phyloP scores from a whole-genome alignment of 2,888 invertebrate species.

The Cerceris rybyensis region DNA sequence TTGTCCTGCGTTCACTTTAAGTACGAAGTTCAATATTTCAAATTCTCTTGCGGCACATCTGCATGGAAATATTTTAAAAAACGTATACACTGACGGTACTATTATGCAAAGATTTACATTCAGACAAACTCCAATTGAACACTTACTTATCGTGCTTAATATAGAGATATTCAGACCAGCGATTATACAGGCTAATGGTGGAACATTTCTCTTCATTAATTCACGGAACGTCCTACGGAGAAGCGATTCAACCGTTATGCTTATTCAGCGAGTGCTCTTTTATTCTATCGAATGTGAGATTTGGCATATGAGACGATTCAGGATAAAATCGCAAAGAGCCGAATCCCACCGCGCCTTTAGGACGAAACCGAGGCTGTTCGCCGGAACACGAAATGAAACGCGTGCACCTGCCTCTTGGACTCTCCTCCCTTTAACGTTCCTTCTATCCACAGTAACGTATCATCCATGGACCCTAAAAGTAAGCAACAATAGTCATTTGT shows the following conservation, averaged over 20 bases:
- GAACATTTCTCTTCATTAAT: slow-evolving; percentile 14
- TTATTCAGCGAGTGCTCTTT: slow-evolving; percentile 13
- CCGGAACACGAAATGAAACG: slow-evolving; percentile 78
- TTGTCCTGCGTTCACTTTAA: no score
- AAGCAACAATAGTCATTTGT: slow-evolving; percentile 30
- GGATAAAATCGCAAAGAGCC: slow-evolving; percentile 52
- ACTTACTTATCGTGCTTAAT: no score
- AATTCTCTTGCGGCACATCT: no score
- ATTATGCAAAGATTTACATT: no score
- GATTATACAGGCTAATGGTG: not conserved
- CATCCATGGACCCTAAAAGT: slow-evolving; percentile 44
- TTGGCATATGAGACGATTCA: slow-evolving; percentile 43
- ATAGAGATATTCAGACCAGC: not conserved
- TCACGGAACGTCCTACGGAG: not conserved
- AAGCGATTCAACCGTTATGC: slow-evolving; percentile 9
- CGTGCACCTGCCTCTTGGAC: slow-evolving; percentile 73
- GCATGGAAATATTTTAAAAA: no score
- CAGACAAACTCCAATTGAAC: no score
- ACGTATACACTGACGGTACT: no score
- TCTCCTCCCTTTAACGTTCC: slow-evolving; percentile 57
- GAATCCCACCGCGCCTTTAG: slow-evolving; percentile 56
- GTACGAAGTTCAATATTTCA: no score
- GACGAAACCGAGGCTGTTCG: slow-evolving; percentile 63
- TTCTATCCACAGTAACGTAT: slow-evolving; percentile 57
- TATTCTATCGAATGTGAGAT: slow-evolving; percentile 36